Base-by-base conservation (phyloP, 2,888 invertebrate genomes). In the Nomada lathburiana region DNA sequence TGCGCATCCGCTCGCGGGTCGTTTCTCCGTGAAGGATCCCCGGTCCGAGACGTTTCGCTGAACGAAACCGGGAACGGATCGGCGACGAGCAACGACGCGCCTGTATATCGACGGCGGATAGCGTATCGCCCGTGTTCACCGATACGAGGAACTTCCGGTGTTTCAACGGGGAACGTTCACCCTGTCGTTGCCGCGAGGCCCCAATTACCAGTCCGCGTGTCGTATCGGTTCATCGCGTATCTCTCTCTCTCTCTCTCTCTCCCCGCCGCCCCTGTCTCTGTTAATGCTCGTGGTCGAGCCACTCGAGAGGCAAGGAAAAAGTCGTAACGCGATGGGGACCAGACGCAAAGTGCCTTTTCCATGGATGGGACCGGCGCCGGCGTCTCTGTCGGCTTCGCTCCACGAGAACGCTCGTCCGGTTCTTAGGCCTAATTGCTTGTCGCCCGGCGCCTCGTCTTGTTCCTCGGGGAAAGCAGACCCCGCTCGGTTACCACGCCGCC, bases 361-460 rank as follows among this genome's bases (percentile, higher is more conserved):
- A 75, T 60, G 59, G 69, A 75, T 59, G 59, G 59, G n/a, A 16
- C 42, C 69, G 69, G 26, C 69, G 70, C 50, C 50, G 71, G 52
- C 62, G 36, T 26, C 18, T 2, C 47, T 23, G 53, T 10, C 47
- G 53, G 42, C 65, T 18, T 69, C 70, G 42, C 42, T 29, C 65
- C 52, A 74, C 69, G 69, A 71, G 76, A 70, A 74, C 89, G 68
- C 86, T 88, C 85, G 89, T 79, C 89, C 89, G 89, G 89, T 92
- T 93, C 93, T 93, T 92, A 92, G 92, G 90, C 92, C 93, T 94
- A 94, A 93, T 93, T 94, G 93, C 93, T 93, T 93, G 93, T 93
- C 93, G 93, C 93, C 90, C 88, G 90, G 89, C 91, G 91, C 92
- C 91, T 91, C 90, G 88, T 90, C 88, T 88, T 84, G 86, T 68